Base-by-base conservation (phyloP, 2,888 invertebrate genomes). In the Apodemia mormo region DNA sequence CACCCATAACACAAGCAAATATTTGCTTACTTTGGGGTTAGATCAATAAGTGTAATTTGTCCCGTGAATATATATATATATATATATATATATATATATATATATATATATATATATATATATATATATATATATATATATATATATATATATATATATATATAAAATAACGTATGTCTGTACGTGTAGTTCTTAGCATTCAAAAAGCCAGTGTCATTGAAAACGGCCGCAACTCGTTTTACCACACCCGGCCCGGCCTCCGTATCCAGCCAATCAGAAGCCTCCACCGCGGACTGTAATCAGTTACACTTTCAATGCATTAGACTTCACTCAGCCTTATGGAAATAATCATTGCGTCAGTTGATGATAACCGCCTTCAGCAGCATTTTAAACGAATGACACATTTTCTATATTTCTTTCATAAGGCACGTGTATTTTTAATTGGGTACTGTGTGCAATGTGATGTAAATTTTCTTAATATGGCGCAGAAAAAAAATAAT, bases 181-280 rank as follows among this genome's bases (percentile, higher is more conserved):
- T 49, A 49, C 49, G 49, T 49, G 49, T 49, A 49, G 12, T 49
- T 49, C 10, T 14, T 4, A 49, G 49, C 14, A 14, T 49, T 49
- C 49, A 58, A 58, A 56, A 58, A 58, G 3, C 58, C 12, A 30
- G 30, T 30, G 58, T 30, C 58, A 56, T 29, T 49, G 49, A 56
- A 56, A 65, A 66, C 69, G 69, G 69, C 77, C 75, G 74, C 79
- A 82, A 83, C 85, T 84, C 82, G 90, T 87, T 88, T 80, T 84
- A 87, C 85, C 91, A 92, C 91, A 90, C 92, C 91, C 81, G 80
- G 89, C 88, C 92, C 86, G 88, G 92, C 92, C 92, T 85, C 91
- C 90, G 75, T 69, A 65, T 75, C 67, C 80, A 76, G 73, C 92
- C 92, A 92, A 92, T 92, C 89, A 82, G 78, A 78, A 72, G 77